Evolutionary conservation across 2,797 vertebrate species (phyloP).

Genomic region (Coregonus suidteri): DNA sequence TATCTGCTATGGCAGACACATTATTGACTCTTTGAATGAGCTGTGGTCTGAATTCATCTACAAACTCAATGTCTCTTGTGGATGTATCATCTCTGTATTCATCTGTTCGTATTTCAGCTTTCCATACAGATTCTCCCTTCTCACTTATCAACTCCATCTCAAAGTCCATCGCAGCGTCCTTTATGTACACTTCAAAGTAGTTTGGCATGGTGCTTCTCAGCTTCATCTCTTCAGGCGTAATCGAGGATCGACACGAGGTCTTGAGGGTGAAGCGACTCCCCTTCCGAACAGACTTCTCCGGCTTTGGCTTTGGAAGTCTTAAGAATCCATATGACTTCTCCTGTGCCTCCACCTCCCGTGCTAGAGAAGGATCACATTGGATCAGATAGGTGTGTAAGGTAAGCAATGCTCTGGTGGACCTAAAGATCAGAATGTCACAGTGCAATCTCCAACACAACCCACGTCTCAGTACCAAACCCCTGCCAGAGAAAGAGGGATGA

Average conservation of each 20-base stretch:
- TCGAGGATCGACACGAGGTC: conserved; percentile 17
- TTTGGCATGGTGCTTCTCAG: conserved; percentile 13
- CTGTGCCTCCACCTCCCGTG: conserved; percentile 22
- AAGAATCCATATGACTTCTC: neutral
- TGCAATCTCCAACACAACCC: conserved; percentile 20
- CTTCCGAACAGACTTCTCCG: conserved; percentile 17
- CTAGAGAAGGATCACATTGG: conserved; percentile 16
- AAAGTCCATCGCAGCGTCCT: neutral
- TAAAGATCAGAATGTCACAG: conserved; percentile 37
- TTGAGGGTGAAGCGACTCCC: conserved; percentile 5
- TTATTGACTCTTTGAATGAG: conserved; percentile 12
- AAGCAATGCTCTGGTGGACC: conserved; percentile 10
- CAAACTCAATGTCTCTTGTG: neutral
- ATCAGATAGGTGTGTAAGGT: conserved; percentile 43
- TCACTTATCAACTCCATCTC: neutral
- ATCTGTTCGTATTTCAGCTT: conserved; percentile 23
- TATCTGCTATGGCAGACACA: neutral
- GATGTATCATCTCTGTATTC: neutral
- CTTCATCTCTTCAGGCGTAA: conserved; percentile 22
- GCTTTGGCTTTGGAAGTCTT: conserved; percentile 30
- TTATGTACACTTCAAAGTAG: conserved; percentile 42
- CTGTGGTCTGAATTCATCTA: neutral
- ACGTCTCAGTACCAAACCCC: conserved; percentile 20
- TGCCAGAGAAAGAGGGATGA: conserved; percentile 31
- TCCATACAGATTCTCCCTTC: conserved; percentile 3